A percentile compares a stretch with the other conserved stretches of the same genome.
These are phyloP conservation scores for Melanotaenia duboulayi DNA, from an alignment of 2,113 vertebrate genomes.

Conservation along the genomic window DNA sequence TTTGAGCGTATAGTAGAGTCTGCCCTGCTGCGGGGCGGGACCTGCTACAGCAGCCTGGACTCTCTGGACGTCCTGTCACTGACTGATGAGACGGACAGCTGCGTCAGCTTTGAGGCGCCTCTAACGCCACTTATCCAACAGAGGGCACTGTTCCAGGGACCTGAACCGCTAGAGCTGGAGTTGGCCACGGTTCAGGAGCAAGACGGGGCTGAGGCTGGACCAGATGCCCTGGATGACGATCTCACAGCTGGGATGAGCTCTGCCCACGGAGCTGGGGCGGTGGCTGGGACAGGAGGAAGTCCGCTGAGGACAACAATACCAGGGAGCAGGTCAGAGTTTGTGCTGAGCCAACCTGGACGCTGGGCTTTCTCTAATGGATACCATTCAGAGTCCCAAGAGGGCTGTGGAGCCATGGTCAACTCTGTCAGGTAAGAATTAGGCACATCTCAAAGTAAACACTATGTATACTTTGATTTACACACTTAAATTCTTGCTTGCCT, in stretches of 20 bases:
- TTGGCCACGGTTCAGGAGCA: constrained; percentile 84
- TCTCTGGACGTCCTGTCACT: constrained; percentile 94
- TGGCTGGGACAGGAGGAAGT: constrained; percentile 82
- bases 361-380: constrained; percentile 91
- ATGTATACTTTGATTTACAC: too few species aligned
- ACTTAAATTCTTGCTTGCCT: too few species aligned
- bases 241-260: constrained; percentile 15
- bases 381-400: constrained; percentile 84
- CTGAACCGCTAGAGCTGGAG: constrained; percentile 88
- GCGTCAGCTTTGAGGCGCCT: constrained; percentile 95
- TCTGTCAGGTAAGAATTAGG: constrained; percentile 88
- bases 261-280: constrained; percentile 59
- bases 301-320: constrained; percentile 92
- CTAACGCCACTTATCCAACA: constrained; percentile 97
- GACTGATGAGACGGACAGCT: constrained; percentile 97
- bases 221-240: constrained; percentile 71
- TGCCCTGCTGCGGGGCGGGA: constrained; percentile 90
- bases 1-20: constrained; percentile 98
- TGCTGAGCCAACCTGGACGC: constrained; percentile 88
- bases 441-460: too few species aligned
- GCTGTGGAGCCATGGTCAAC: constrained; percentile 85
- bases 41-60: constrained; percentile 96
- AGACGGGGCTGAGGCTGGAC: constrained; percentile 82
- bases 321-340: constrained; percentile 93
- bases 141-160: constrained; percentile 88